Evolutionary conservation across 1,140 invertebrate genomes (phyloP).

Genomic region (Temnothorax nylanderi): DNA sequence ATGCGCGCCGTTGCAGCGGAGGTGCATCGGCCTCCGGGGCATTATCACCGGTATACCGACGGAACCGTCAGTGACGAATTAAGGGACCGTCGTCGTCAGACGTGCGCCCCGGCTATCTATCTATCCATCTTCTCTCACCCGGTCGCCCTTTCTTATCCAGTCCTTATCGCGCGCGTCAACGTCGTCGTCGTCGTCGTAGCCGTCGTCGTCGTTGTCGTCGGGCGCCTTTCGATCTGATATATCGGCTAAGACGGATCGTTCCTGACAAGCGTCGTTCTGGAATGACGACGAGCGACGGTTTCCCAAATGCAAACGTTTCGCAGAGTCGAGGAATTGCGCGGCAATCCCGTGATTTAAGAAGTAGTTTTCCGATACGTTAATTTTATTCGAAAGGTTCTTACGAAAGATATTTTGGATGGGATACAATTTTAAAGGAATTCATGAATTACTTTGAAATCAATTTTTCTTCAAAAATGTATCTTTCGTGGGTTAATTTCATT

Average conservation of each 20-base stretch:
- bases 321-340: constrained; percentile 14
- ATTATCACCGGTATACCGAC: constrained; percentile 65
- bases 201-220: neutral
- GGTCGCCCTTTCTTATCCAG: constrained; percentile 39
- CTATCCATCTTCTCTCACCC: constrained; percentile 36
- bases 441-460: neutral
- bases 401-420: neutral
- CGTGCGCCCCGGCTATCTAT: constrained; percentile 16
- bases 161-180: constrained; percentile 26
- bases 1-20: constrained; percentile 63
- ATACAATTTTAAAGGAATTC: neutral
- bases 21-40: constrained; percentile 30
- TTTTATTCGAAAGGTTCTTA: neutral
- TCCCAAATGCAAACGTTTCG: constrained; percentile 30
- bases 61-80: constrained; percentile 70
- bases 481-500: neutral
- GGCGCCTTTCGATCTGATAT: constrained; percentile 46
- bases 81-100: constrained; percentile 49
- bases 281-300: neutral
- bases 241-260: constrained; percentile 46
- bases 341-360: constrained; percentile 27
- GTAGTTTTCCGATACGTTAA: constrained; percentile 19
- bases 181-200: neutral
- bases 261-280: neutral
- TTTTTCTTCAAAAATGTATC: neutral